These are phyloP conservation scores for Aporophyla nigra DNA, from an alignment of 2,888 invertebrate genomes.

Conservation along the genomic window DNA sequence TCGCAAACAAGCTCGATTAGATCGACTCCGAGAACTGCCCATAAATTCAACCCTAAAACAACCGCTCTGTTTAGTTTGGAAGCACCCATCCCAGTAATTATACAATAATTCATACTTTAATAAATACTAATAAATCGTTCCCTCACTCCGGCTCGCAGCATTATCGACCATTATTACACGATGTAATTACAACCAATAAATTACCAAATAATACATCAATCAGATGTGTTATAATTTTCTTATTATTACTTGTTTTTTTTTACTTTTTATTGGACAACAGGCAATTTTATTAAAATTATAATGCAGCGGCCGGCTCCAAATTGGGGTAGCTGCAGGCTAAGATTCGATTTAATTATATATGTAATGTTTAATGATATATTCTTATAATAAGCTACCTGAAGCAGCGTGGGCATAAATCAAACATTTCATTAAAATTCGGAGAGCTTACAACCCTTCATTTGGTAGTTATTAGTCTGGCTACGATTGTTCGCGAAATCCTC, in stretches of 20 bases:
- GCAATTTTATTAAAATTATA: constrained; percentile 91
- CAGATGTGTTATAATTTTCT: constrained; percentile 91
- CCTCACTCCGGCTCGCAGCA: constrained; percentile 81
- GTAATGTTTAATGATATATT: constrained; percentile 91
- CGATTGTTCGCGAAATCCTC: constrained; percentile 83
- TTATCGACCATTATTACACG: constrained; percentile 90
- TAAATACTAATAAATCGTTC: constrained; percentile 90
- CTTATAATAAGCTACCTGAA: constrained; percentile 91
- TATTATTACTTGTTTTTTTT: constrained; percentile 81
- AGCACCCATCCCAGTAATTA: constrained; percentile 89
- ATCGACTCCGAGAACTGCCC: constrained; percentile 86
- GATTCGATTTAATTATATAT: constrained; percentile 89
- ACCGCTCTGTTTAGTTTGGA: constrained; percentile 89
- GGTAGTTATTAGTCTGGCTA: constrained; percentile 81
- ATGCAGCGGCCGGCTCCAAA: constrained; percentile 85
- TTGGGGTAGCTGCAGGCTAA: constrained; percentile 89
- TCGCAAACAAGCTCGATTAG: constrained; percentile 83
- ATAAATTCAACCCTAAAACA: constrained; percentile 89
- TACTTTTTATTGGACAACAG: constrained; percentile 81
- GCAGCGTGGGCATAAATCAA: constrained; percentile 89
- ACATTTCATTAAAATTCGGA: constrained; percentile 90
- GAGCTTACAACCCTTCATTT: constrained; percentile 88
- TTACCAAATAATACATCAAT: constrained; percentile 91
- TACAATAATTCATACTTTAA: constrained; percentile 91
- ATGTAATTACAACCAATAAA: constrained; percentile 91